Percentiles rank a stretch among this genome's conserved stretches.
phyloP scores from a whole-genome alignment of 2,113 vertebrate genomes.

The Alaudala cheleensis region DNA sequence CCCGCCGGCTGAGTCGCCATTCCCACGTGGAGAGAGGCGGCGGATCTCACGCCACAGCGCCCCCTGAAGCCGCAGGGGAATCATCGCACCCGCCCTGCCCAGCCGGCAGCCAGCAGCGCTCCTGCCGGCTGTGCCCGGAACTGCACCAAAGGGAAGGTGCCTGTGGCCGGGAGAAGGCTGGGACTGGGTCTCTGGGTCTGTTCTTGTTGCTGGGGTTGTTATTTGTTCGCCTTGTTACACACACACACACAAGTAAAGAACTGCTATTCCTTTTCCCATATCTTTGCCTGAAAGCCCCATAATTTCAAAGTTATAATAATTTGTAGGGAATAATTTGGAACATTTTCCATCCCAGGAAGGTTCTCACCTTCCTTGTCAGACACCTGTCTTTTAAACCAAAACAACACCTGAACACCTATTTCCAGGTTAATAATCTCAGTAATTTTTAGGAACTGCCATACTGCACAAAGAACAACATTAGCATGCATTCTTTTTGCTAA shows the following conservation, averaged over 20 bases:
- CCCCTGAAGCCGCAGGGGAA: background rate
- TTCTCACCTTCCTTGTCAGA: background rate
- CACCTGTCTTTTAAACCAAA: background rate
- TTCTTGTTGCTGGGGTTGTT: accelerated
- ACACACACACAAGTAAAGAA: background rate
- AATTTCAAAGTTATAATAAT: background rate
- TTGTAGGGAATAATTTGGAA: background rate
- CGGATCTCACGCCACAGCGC: background rate
- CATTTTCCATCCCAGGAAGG: background rate
- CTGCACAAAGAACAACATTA: background rate
- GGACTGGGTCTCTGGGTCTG: background rate
- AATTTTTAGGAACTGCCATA: background rate
- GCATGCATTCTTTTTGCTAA: background rate
- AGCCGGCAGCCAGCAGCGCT: background rate
- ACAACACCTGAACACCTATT: background rate
- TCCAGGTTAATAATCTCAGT: background rate
- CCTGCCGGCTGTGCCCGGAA: background rate
- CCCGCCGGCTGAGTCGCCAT: background rate
- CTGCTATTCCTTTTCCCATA: background rate
- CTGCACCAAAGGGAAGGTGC: background rate
- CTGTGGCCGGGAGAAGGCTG: background rate
- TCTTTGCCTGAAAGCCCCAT: background rate
- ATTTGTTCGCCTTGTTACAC: background rate
- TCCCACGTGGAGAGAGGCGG: background rate
- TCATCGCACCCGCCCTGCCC: background rate